Base-by-base conservation (phyloP, 2,113 vertebrate genomes). In the Cricetomys ansorgei region DNA sequence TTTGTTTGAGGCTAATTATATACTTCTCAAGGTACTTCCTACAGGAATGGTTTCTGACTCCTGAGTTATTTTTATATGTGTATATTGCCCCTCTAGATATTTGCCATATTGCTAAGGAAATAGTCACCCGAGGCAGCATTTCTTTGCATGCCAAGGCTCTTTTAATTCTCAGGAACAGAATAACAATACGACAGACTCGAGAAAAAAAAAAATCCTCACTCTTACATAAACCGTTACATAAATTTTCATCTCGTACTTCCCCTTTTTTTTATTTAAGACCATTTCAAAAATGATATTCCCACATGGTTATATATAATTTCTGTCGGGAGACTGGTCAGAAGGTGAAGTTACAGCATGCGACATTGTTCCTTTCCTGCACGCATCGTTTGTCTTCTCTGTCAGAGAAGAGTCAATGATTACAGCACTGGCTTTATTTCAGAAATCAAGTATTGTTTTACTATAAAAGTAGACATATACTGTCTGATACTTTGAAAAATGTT, bases 1-100 rank as follows among this genome's bases (percentile, higher is more conserved):
- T 98, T 98, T 97, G 6, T 97, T 94, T 96, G 94, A 94, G 91
- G 76, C 95, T 97, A 98, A 96, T 97, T 88, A 98, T 93, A 48
- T 55, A 79, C 72, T 98, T 95, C 96, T 67, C 96, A 94, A 97
- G 96, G 88, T 95, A 19, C 70, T 98, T 98, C 92, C 67, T 25
- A 45, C 80, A 48, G 79, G 75, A 94, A 62, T 80, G 84, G 40
- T 89, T n/a, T 94, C 97, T 95, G 91, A 92, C 75, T 96, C 96
- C 81, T 67, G 0, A 93, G 75, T 96, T 98, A 96, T 97, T 97
- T 98, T 97, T 96, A 48, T 94, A 57, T 88, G 50, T 31, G 43
- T 91, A 89, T 73, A 53, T 55, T 53, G 91, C 37, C 40, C 29
- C 67, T 0, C 0, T 1, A 96, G 97, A 64, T 85, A 88, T 62